Evolutionary conservation across 1,140 invertebrate species (phyloP), one percentile per base, ranked within the genome.

Genomic region (Trichonephila clavata): DNA sequence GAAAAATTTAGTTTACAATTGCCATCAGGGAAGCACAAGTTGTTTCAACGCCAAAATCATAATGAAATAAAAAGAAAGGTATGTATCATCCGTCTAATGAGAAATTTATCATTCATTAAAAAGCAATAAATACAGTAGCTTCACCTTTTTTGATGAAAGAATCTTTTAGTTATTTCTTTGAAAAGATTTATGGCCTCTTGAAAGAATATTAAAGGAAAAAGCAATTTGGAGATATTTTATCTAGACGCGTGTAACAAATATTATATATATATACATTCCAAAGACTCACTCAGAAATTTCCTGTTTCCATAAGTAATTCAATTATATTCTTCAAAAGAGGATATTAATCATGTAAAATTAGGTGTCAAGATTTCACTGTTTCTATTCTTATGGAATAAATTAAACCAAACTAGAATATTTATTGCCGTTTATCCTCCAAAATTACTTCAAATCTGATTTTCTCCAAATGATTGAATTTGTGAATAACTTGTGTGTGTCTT

Each of bases 61-160:
- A 32, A 24, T 27, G 5, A 10, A 27, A 13, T 27, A 27, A 3
- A 32, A 32, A 27, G 27, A n/a, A 16, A 39, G 20, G 39, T 7
- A 18, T 18, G 32, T 27, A 21, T 77, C 39, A 18, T 77, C 24
- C 32, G 39, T 39, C 32, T 39, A 77, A 77, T 77, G 71, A 77
- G 71, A 39, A 77, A 77, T 77, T 77, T 77, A 77, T 77, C 27
- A 27, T 77, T 77, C 27, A 32, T 77, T 32, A 77, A 77, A 77
- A 32, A 32, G 16, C 27, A 77, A 77, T 77, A 16, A 77, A 77
- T 50, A 50, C 50, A 50, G 18, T 32, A 39, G 27, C 65, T 24
- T n/a, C 18, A 16, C 68, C 13, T 18, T 77, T 77, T 77, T 77
- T 18, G 8, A 18, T 18, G 27, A 14, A 27, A 2, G 68, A 77